Conservation (phyloP, 1,140 invertebrate genomes). For the Hesperophylax magnus region DNA sequence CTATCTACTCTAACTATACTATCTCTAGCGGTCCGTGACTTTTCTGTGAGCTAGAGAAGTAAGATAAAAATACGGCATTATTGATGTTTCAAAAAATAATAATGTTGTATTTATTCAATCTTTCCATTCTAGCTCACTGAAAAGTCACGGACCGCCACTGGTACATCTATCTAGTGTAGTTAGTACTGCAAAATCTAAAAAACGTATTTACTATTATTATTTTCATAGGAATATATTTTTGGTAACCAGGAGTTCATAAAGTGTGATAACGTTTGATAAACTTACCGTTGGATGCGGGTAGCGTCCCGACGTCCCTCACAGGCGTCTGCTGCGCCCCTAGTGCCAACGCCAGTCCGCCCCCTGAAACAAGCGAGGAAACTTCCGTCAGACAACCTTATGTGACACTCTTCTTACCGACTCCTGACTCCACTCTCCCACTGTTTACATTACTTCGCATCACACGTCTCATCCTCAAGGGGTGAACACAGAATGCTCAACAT, state of each 20-base stretch:
- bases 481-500: background rate
- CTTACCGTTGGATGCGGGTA: slow-evolving; percentile 32
- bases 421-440: background rate
- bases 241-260: background rate
- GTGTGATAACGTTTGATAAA: background rate
- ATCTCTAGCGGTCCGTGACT: too few species aligned
- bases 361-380: slow-evolving; percentile 12
- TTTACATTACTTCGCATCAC: background rate
- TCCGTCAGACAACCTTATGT: too few species aligned
- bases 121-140: too few species aligned
- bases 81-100: too few species aligned
- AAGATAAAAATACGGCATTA: too few species aligned
- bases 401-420: too few species aligned
- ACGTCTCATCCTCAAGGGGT: background rate
- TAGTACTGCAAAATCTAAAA: background rate
- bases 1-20: too few species aligned
- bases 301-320: slow-evolving; percentile 24
- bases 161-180: background rate
- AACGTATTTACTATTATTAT: too few species aligned
- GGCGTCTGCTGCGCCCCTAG: slow-evolving; percentile 33
- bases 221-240: background rate
- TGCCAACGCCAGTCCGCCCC: slow-evolving; percentile 21
- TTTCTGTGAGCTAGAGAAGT: too few species aligned
- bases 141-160: too few species aligned
- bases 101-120: too few species aligned